Percentiles rank a stretch among this genome's conserved stretches.
These are phyloP conservation scores for Chascanopsetta lugubris DNA, from an alignment of 2,113 vertebrate species.

Conservation along the genomic window DNA sequence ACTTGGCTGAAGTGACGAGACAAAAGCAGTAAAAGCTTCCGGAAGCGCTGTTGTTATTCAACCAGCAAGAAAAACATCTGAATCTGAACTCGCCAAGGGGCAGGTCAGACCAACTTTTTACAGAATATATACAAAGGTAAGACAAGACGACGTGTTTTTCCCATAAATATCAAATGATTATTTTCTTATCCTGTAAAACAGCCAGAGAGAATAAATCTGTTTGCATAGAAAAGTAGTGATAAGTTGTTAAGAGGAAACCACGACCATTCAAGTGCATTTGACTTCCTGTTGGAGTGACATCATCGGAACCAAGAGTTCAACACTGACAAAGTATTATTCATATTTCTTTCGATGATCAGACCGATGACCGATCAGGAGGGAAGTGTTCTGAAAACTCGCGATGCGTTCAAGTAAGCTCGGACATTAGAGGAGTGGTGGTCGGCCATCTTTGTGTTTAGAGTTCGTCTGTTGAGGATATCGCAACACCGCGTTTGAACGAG, in stretches of 20 bases:
- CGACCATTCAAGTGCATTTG: slow-evolving; percentile 36
- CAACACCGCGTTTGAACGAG: neutral
- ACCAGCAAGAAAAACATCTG: slow-evolving; percentile 49
- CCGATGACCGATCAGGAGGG: too few relatives aligned
- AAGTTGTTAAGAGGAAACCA: slow-evolving; percentile 4
- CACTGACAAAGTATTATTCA: neutral
- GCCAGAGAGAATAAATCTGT: slow-evolving; percentile 80
- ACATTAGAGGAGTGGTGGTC: neutral
- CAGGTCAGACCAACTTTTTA: slow-evolving; percentile 79
- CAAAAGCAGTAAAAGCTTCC: slow-evolving; percentile 18
- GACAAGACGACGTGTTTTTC: slow-evolving; percentile 78
- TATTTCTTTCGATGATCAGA: too few relatives aligned
- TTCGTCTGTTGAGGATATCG: neutral
- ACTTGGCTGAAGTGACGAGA: neutral
- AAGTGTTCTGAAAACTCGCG: neutral
- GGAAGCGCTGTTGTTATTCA: slow-evolving; percentile 45
- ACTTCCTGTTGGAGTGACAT: slow-evolving; percentile 50
- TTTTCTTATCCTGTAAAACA: slow-evolving; percentile 81
- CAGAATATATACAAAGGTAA: slow-evolving; percentile 88
- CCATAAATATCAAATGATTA: slow-evolving; percentile 95
- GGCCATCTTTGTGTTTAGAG: neutral
- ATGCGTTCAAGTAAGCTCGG: neutral
- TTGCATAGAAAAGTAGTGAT: slow-evolving; percentile 90
- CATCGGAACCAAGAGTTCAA: slow-evolving; percentile 8
- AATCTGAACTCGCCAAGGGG: slow-evolving; percentile 50